Conservation (phyloP, 2,888 invertebrate genomes). For the Liopterus haemorrhoidalis region DNA sequence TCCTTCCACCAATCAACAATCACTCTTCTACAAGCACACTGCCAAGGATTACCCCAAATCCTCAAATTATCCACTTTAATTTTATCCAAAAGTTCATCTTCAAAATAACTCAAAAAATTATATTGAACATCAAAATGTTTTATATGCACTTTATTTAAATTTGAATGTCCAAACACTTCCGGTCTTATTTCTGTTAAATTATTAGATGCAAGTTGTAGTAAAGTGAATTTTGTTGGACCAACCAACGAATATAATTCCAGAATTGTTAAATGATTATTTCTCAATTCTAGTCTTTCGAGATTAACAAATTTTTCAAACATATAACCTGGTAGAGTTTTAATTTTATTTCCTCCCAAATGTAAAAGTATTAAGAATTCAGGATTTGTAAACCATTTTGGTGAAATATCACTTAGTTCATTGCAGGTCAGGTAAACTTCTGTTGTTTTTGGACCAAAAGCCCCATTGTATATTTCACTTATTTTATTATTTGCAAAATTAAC, state of each 20-base stretch:
- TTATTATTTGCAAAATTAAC: too few species aligned
- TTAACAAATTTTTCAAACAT: conserved; percentile 17
- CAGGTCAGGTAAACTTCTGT: conserved; percentile 13
- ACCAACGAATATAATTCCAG: conserved; percentile 12
- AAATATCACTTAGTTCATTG: conserved; percentile 13
- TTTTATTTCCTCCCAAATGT: conserved; percentile 15
- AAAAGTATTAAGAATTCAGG: conserved; percentile 2
- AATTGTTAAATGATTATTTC: conserved; percentile 16
- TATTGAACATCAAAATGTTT: conserved; percentile 11
- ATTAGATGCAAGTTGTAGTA: conserved; percentile 13
- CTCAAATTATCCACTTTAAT: conserved; percentile 3
- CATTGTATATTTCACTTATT: conserved; percentile 9
- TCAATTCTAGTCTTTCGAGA: conserved; percentile 6
- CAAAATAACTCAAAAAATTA: conserved; percentile 16
- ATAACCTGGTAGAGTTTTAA: conserved; percentile 11
- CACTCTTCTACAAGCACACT: conserved; percentile 13
- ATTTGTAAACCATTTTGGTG: conserved; percentile 19
- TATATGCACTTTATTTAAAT: conserved; percentile 12
- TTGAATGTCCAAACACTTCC: conserved; percentile 15
- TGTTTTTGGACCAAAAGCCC: conserved; percentile 9
- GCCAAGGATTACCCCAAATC: conserved; percentile 19
- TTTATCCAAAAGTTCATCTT: conserved; percentile 17
- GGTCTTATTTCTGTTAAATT: conserved; percentile 17
- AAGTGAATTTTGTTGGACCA: conserved; percentile 9
- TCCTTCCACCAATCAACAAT: conserved; percentile 13